Evolutionary conservation across 2,888 invertebrate genomes (phyloP).

Genomic region (Eumerus sabulonum): DNA sequence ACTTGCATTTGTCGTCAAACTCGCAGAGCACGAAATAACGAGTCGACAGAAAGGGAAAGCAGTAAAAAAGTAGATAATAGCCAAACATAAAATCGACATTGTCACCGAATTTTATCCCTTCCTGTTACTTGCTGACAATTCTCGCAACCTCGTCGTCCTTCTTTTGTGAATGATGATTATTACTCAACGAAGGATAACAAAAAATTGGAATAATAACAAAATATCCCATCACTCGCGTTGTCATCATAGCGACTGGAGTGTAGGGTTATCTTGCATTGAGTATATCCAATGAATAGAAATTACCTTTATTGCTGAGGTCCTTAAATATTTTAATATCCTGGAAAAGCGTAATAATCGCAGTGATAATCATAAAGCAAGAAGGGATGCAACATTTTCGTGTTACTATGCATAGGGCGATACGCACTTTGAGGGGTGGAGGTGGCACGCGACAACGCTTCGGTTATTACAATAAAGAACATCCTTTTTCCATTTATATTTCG

Average conservation of each 20-base stretch:
- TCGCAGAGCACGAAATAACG: conserved; percentile 13
- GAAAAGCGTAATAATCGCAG: conserved; percentile 25
- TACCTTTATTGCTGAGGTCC: conserved; percentile 44
- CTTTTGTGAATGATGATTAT: neutral
- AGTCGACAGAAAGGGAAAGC: neutral
- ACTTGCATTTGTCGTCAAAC: conserved; percentile 56
- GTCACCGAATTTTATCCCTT: conserved; percentile 29
- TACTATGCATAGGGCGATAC: neutral
- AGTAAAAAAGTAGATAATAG: neutral
- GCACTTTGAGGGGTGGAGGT: conserved; percentile 15
- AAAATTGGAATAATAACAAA: neutral
- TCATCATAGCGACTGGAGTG: too few relatives aligned
- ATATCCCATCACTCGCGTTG: conserved; percentile 19
- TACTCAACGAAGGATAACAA: too few relatives aligned
- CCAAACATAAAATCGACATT: conserved; percentile 10
- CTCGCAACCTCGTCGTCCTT: conserved; percentile 29
- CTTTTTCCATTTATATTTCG: conserved; percentile 53
- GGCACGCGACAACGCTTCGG: conserved; percentile 50
- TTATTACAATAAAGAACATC: conserved; percentile 53
- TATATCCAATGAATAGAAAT: conserved; percentile 45
- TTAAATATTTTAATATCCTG: conserved; percentile 60
- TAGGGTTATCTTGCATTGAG: too few relatives aligned
- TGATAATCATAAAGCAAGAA: conserved; percentile 15
- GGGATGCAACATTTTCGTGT: conserved; percentile 10
- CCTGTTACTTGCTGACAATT: conserved; percentile 29